Percentiles rank a stretch among this genome's conserved stretches.
Evolutionary conservation across 1,140 invertebrate genomes (phyloP).

Genomic region (Hormaphis cornu): DNA sequence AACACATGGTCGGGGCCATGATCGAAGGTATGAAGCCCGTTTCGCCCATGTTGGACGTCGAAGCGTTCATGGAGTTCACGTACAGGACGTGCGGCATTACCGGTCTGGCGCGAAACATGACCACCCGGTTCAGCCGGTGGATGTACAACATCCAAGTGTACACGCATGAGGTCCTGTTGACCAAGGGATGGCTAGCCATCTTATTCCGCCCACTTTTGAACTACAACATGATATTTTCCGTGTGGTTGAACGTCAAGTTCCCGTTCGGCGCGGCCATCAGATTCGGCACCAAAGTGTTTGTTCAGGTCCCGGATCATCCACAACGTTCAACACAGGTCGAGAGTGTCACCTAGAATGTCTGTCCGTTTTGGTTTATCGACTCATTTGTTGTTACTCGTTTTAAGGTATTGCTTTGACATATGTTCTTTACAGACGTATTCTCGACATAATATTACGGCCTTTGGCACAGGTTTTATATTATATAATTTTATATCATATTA

Average conservation of each 20-base stretch:
- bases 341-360: no score
- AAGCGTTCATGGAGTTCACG: conserved; percentile 44
- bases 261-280: conserved; percentile 42
- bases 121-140: conserved; percentile 40
- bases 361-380: no score
- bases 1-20: conserved; percentile 44
- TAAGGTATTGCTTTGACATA: no score
- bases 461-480: no score
- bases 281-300: conserved; percentile 38
- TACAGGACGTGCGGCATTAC: conserved; percentile 33
- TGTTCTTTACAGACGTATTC: no score
- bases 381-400: no score
- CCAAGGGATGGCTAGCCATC: conserved; percentile 41
- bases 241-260: conserved; percentile 42
- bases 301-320: neutral
- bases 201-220: conserved; percentile 45
- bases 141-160: conserved; percentile 44
- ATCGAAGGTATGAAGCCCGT: conserved; percentile 46
- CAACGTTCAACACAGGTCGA: no score
- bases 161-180: conserved; percentile 43
- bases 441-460: no score
- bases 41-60: conserved; percentile 42
- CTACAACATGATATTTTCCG: conserved; percentile 41
- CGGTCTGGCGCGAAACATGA: neutral
- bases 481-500: no score